phyloP scores from a whole-genome alignment of 2,797 vertebrate species.

The Phataginus tricuspis region DNA sequence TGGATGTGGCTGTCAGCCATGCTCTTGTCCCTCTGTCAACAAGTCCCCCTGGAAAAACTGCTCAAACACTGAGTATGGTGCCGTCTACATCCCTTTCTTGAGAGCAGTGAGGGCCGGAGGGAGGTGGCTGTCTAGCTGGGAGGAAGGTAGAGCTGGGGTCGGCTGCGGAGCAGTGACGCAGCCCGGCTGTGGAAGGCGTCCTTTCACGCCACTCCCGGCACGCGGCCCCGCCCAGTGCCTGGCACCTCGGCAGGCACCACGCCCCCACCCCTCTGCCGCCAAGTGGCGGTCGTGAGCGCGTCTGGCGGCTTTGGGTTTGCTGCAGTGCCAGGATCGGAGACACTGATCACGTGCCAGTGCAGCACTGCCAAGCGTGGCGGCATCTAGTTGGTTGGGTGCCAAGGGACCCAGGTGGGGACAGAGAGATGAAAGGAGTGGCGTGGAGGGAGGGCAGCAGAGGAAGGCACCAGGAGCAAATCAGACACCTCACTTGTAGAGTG shows the following conservation, averaged over 20 bases:
- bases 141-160: neutral
- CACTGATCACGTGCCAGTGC: constrained; percentile 72
- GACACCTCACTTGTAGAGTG: constrained; percentile 75
- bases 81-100: neutral
- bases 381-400: constrained; percentile 77
- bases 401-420: constrained; percentile 80
- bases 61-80: neutral
- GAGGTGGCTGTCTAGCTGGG: neutral
- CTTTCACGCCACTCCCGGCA: neutral
- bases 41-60: neutral
- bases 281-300: constrained; percentile 55
- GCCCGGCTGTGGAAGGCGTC: neutral
- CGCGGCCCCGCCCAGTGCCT: neutral
- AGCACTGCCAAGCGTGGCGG: constrained; percentile 71
- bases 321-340: constrained; percentile 72
- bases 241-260: neutral
- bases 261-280: constrained; percentile 42
- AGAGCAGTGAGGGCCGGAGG: neutral
- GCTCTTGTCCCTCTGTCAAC: neutral
- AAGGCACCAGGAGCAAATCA: constrained; percentile 60
- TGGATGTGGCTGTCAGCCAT: neutral
- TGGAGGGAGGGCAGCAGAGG: neutral
- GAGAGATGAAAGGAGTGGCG: constrained; percentile 44
- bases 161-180: neutral
- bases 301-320: constrained; percentile 59